A percentile compares a stretch with the other conserved stretches of the same genome.
Conservation (phyloP, 2,113 vertebrate species). For the Nothobranchius kuhntae region DNA sequence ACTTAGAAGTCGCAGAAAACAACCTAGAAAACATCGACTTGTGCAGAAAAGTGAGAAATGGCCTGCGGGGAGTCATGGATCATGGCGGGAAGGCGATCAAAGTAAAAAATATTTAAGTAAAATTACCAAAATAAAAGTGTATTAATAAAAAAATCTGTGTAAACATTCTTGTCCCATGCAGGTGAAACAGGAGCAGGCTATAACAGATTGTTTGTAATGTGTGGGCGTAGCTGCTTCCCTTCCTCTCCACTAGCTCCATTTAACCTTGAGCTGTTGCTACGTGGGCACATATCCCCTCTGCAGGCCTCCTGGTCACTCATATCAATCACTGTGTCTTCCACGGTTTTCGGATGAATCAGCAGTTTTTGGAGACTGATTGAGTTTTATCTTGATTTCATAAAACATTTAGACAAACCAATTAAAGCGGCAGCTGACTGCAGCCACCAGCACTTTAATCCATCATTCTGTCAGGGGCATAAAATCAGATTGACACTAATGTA, state of each 20-base stretch:
- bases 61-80: too few species aligned
- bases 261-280: slow-evolving; percentile 73
- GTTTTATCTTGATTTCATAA: slow-evolving; percentile 80
- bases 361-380: slow-evolving; percentile 71
- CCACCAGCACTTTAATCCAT: slow-evolving; percentile 71
- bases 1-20: too few species aligned
- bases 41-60: too few species aligned
- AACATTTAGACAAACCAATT: slow-evolving; percentile 81
- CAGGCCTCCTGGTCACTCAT: slow-evolving; percentile 40
- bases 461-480: slow-evolving; percentile 65
- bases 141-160: too few species aligned
- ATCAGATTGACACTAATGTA: slow-evolving; percentile 64
- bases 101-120: too few species aligned
- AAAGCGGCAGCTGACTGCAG: slow-evolving; percentile 68
- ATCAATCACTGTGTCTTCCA: slow-evolving; percentile 74
- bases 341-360: slow-evolving; percentile 71
- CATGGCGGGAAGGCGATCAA: too few species aligned
- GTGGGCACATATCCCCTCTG: slow-evolving; percentile 64
- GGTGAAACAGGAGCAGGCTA: too few species aligned
- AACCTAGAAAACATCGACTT: too few species aligned
- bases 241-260: slow-evolving; percentile 32
- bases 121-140: too few species aligned
- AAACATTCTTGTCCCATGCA: too few species aligned
- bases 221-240: background rate
- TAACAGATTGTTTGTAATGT: slow-evolving; percentile 1